Percentiles rank a stretch among this genome's conserved stretches.
phyloP scores from a whole-genome alignment of 2,113 vertebrate species.

The Eptesicus fuscus region DNA sequence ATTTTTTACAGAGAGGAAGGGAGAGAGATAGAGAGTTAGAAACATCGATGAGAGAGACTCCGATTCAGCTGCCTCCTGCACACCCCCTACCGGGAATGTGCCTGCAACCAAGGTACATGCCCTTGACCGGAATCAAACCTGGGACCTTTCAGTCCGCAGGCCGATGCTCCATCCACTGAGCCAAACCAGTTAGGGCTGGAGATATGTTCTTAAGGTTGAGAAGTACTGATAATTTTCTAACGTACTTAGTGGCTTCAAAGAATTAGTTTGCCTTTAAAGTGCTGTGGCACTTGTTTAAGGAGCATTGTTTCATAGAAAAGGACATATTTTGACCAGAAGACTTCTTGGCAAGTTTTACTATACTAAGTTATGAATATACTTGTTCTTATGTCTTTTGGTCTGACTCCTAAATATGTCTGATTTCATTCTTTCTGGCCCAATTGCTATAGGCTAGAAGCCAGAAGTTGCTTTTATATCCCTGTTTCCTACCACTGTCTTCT shows the following conservation, averaged over 20 bases:
- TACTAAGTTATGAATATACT: constrained; percentile 40
- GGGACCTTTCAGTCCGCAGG: no score
- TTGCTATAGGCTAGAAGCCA: constrained; percentile 47
- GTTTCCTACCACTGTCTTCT: constrained; percentile 23
- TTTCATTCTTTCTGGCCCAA: constrained; percentile 45
- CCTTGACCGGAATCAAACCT: no score
- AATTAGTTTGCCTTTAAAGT: neutral
- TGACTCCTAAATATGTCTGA: constrained; percentile 49
- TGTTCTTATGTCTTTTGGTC: constrained; percentile 50
- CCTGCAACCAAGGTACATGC: no score
- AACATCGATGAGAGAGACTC: no score
- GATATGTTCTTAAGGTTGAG: neutral
- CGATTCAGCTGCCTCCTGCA: no score
- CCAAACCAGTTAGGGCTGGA: no score
- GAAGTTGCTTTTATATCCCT: constrained; percentile 48
- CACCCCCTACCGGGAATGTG: no score
- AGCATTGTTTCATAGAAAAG: neutral
- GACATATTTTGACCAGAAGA: constrained; percentile 45
- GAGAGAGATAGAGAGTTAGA: no score
- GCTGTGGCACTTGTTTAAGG: constrained; percentile 29
- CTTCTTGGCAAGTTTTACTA: constrained; percentile 46
- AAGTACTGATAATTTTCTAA: constrained; percentile 32
- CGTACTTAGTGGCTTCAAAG: constrained; percentile 5
- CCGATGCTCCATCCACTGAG: no score
- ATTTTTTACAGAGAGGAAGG: no score